phyloP scores from a whole-genome alignment of 2,797 vertebrate species.

The Thamnophis elegans region DNA sequence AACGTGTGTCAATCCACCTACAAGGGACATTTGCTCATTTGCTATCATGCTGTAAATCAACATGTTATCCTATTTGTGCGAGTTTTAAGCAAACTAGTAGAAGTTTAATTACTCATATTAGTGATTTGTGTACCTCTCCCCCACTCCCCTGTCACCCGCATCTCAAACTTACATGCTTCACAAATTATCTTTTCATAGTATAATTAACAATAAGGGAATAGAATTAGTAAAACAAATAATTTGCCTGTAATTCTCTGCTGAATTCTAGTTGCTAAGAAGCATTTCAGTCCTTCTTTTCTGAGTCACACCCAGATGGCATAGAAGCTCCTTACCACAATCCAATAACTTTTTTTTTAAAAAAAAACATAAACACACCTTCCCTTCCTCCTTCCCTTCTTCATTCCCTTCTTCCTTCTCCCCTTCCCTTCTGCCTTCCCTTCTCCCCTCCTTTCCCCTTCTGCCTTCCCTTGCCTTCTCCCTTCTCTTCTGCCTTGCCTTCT shows the following conservation, averaged over 20 bases:
- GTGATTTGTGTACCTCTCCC: background rate
- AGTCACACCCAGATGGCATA: background rate
- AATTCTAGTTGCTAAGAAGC: background rate
- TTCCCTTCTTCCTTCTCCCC: too few relatives aligned
- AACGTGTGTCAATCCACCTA: background rate
- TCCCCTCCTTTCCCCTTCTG: too few relatives aligned
- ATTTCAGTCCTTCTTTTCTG: background rate
- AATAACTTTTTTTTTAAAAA: background rate
- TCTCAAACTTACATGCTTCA: background rate
- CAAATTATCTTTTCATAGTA: background rate
- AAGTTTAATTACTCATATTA: background rate
- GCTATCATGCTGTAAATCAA: background rate
- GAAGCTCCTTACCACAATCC: background rate
- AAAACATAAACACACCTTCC: background rate
- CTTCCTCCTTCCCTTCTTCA: background rate
- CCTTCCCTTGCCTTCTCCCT: too few relatives aligned
- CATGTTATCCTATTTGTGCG: background rate
- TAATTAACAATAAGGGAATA: background rate
- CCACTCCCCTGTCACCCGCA: background rate
- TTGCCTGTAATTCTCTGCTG: background rate
- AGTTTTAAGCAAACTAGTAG: background rate
- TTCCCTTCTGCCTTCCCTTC: too few relatives aligned
- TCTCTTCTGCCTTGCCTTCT: too few relatives aligned
- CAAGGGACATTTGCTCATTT: background rate
- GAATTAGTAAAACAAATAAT: background rate